These are phyloP conservation scores for Umimayanthus kanabou DNA, from an alignment of 92 coral and sea anemone genomes.

Conservation along the genomic window DNA sequence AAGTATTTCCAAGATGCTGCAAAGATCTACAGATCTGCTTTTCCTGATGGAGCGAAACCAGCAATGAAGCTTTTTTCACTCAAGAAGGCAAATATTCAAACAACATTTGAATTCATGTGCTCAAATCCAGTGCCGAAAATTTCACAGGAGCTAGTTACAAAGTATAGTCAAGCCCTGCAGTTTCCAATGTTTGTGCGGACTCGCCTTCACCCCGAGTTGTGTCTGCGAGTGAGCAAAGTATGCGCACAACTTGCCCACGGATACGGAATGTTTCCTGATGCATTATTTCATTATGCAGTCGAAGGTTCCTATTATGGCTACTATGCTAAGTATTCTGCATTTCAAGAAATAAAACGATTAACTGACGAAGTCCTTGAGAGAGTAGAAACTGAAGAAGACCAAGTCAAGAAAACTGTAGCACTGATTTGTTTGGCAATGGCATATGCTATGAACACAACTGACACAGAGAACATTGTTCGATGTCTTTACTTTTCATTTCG, in stretches of 20 bases:
- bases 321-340: background rate
- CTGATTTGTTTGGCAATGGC: background rate
- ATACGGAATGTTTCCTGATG: background rate
- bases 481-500: background rate
- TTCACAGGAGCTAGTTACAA: constrained; percentile 7
- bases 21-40: background rate
- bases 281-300: background rate
- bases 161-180: background rate
- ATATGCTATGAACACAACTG: constrained; percentile 6
- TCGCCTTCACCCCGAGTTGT: background rate
- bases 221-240: background rate
- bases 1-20: constrained; percentile 9
- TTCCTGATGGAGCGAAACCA: background rate
- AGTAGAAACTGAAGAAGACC: background rate
- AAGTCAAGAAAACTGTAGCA: background rate
- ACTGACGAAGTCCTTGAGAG: constrained; percentile 1
- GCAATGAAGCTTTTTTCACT: background rate
- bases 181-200: background rate
- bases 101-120: constrained; percentile 12
- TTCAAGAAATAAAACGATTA: background rate
- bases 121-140: background rate
- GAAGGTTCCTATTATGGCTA: constrained; percentile 11
- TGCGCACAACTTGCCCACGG: background rate
- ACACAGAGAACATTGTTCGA: background rate
- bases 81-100: background rate